Percentiles rank a stretch among this genome's conserved stretches.
Conservation (phyloP, 2,113 vertebrate species). For the Sinocyclocheilus grahami region DNA sequence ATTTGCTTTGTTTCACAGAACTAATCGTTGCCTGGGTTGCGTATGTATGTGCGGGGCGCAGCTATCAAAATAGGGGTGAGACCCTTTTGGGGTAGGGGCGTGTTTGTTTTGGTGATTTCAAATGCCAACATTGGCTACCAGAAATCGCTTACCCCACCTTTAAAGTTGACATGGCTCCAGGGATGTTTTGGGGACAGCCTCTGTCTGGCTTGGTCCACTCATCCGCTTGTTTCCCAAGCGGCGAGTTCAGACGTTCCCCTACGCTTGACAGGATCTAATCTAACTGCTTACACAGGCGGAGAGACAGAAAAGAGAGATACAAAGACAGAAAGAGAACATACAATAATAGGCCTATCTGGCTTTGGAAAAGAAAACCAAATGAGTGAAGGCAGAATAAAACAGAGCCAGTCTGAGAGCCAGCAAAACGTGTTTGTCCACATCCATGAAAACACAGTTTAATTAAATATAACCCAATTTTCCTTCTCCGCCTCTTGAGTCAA, state of each 20-base stretch:
- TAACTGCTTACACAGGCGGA: neutral
- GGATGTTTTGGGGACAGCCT: neutral
- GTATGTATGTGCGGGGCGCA: too few relatives aligned
- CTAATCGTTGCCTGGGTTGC: too few relatives aligned
- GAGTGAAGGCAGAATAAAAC: conserved; percentile 1
- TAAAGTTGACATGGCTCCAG: neutral
- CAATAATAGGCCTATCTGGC: neutral
- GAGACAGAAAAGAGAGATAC: neutral
- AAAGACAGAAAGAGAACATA: neutral
- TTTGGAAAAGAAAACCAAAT: neutral
- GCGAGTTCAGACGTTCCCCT: neutral
- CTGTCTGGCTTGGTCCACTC: neutral
- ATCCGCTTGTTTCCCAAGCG: neutral
- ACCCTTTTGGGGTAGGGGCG: too few relatives aligned
- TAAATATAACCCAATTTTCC: neutral
- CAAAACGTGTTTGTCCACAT: neutral
- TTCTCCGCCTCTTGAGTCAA: neutral
- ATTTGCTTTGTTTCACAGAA: too few relatives aligned
- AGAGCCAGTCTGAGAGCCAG: neutral
- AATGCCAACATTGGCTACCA: too few relatives aligned
- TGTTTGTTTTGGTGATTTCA: too few relatives aligned
- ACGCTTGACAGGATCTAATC: conserved; percentile 18
- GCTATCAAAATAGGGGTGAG: too few relatives aligned
- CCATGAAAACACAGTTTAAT: neutral
- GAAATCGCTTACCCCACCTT: too few relatives aligned